Conservation (phyloP, 2,888 invertebrate species). For the Busseola fusca region DNA sequence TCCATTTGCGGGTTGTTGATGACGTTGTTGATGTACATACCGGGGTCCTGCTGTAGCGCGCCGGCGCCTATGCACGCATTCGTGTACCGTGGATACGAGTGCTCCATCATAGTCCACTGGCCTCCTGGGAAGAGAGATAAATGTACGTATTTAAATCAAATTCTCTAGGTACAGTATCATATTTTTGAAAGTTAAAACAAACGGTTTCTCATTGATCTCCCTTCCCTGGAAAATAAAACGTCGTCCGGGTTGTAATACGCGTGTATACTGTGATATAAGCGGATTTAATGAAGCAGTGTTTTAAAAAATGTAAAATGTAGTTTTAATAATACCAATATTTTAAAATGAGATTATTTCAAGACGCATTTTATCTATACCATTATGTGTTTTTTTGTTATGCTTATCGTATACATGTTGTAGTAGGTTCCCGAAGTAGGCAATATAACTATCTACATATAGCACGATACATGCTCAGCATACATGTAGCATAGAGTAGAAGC, state of each 20-base stretch:
- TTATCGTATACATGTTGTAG: background rate
- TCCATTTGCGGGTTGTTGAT: slow-evolving; percentile 83
- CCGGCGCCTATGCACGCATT: slow-evolving; percentile 90
- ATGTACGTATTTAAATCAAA: slow-evolving; percentile 82
- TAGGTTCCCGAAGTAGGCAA: background rate
- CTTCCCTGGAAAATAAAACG: slow-evolving; percentile 85
- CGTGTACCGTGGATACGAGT: slow-evolving; percentile 93
- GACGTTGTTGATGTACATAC: slow-evolving; percentile 89
- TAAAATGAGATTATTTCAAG: background rate
- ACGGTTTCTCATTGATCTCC: slow-evolving; percentile 84
- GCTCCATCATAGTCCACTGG: slow-evolving; percentile 96
- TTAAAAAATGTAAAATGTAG: too few species aligned
- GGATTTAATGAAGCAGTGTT: background rate
- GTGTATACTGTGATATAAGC: slow-evolving; percentile 1
- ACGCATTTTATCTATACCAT: background rate
- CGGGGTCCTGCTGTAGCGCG: slow-evolving; percentile 88
- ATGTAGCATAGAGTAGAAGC: slow-evolving; percentile 45
- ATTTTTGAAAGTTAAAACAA: slow-evolving; percentile 60
- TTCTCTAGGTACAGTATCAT: slow-evolving; percentile 66
- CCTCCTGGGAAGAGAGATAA: slow-evolving; percentile 93
- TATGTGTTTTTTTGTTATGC: slow-evolving; percentile 5
- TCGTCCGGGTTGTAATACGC: slow-evolving; percentile 18
- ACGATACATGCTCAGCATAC: slow-evolving; percentile 39
- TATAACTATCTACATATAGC: slow-evolving; percentile 26
- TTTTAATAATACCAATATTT: slow-evolving; percentile 4